These are phyloP conservation scores for Drosophila pseudoobscura DNA, from an alignment of 1,140 invertebrate genomes.

Conservation along the genomic window DNA sequence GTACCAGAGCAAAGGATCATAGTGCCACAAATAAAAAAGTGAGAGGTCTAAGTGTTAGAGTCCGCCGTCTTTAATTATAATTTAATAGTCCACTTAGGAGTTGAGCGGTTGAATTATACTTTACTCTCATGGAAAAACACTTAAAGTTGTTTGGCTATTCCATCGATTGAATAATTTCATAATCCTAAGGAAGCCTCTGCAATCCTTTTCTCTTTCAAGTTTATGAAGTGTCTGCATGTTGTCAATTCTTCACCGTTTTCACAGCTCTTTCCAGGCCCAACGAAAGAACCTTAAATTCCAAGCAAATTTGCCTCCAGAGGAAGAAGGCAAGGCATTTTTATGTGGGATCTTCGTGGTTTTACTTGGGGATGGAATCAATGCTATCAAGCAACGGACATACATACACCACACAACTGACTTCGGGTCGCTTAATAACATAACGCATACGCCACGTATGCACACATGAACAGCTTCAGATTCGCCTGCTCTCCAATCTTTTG, in stretches of 20 bases:
- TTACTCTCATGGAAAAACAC: no score
- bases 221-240: not conserved
- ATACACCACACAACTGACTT: conserved; percentile 2
- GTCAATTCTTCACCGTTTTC: conserved; percentile 5
- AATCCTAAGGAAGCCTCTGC: not conserved
- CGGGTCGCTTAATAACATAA: conserved; percentile 57
- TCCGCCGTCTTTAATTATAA: conserved; percentile 4
- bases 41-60: not conserved
- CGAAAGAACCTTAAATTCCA: conserved; percentile 33
- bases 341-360: conserved; percentile 13
- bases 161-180: not conserved
- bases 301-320: not conserved
- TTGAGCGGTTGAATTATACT: not conserved
- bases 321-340: conserved; percentile 1
- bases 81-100: not conserved
- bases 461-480: conserved; percentile 36
- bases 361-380: conserved; percentile 39
- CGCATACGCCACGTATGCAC: conserved; percentile 41
- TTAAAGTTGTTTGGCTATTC: not conserved
- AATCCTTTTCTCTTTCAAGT: not conserved
- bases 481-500: conserved; percentile 64
- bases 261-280: not conserved
- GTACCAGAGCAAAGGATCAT: conserved; percentile 8
- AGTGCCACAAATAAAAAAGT: not conserved
- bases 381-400: conserved; percentile 14